These are phyloP conservation scores for Planiliza haematocheilus DNA, from an alignment of 2,113 vertebrate genomes.

Conservation along the genomic window DNA sequence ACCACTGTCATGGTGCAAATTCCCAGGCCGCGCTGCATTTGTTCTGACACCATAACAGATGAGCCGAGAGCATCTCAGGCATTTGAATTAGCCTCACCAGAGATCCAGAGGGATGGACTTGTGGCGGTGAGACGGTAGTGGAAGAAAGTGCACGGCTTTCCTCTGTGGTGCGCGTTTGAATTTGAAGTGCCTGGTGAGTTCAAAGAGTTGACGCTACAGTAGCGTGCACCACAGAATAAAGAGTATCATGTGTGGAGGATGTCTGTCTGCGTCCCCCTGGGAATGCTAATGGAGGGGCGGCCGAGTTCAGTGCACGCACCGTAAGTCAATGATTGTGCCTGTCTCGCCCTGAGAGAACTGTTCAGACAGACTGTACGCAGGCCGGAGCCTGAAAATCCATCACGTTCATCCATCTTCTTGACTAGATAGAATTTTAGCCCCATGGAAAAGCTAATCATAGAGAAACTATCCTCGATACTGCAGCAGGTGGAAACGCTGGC, in stretches of 20 bases:
- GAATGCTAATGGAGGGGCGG: slow-evolving; percentile 40
- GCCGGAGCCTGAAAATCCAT: slow-evolving; percentile 23
- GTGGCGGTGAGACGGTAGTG: not conserved
- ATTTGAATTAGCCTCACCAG: slow-evolving; percentile 36
- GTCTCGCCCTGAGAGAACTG: not conserved
- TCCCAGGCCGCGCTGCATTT: slow-evolving; percentile 33
- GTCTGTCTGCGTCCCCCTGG: slow-evolving; percentile 18
- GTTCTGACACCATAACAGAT: slow-evolving; percentile 18
- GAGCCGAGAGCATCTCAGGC: slow-evolving; percentile 16
- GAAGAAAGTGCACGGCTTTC: slow-evolving; percentile 32
- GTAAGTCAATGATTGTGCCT: slow-evolving; percentile 30
- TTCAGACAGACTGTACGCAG: slow-evolving; percentile 19
- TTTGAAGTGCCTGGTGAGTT: slow-evolving; percentile 6
- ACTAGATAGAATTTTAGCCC: slow-evolving; percentile 16
- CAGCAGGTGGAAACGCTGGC: not conserved
- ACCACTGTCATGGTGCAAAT: slow-evolving; percentile 13
- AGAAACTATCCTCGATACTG: slow-evolving; percentile 1
- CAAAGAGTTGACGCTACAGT: not conserved
- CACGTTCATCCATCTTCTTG: slow-evolving; percentile 20
- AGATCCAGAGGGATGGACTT: slow-evolving; percentile 11
- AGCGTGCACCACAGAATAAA: slow-evolving; percentile 1
- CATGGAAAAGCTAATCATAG: slow-evolving; percentile 11
- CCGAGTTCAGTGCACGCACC: slow-evolving; percentile 16
- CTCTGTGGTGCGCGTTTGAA: not conserved
- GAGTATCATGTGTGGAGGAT: not conserved